These are phyloP conservation scores for Caenorhabditis macrosperma DNA, from an alignment of 2,888 invertebrate genomes.

Conservation along the genomic window DNA sequence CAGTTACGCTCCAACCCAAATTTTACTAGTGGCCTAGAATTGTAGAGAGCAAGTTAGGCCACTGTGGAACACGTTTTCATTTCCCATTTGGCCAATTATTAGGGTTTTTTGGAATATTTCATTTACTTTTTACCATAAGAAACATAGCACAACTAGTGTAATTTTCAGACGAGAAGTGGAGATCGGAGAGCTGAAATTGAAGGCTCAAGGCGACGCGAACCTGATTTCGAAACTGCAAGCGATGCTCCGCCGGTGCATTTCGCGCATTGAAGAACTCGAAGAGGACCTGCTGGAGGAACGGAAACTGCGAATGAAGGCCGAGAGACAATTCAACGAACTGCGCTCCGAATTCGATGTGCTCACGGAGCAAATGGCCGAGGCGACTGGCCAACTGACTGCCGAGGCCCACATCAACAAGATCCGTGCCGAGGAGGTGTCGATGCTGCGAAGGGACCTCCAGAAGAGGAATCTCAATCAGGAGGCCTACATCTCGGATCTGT, in stretches of 20 bases:
- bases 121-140: no score
- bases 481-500: constrained; percentile 93
- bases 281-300: constrained; percentile 98
- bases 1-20: no score
- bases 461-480: constrained; percentile 99
- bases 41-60: no score
- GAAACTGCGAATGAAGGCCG: constrained; percentile 83
- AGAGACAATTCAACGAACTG: constrained; percentile 88
- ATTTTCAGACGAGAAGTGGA: constrained; percentile 91
- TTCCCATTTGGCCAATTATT: background rate
- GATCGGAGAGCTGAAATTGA: constrained; percentile 91
- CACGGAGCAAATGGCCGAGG: constrained; percentile 96
- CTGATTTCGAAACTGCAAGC: constrained; percentile 93
- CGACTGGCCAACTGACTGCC: constrained; percentile 98
- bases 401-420: constrained; percentile 83
- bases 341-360: constrained; percentile 97
- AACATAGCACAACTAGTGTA: background rate
- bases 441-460: constrained; percentile 97
- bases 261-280: constrained; percentile 93
- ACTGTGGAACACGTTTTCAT: background rate
- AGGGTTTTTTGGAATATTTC: no score
- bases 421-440: constrained; percentile 85
- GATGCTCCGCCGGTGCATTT: constrained; percentile 59
- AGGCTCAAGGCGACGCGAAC: constrained; percentile 96
- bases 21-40: no score